Conservation (phyloP, 2,888 invertebrate species). For the Elegia similella region DNA sequence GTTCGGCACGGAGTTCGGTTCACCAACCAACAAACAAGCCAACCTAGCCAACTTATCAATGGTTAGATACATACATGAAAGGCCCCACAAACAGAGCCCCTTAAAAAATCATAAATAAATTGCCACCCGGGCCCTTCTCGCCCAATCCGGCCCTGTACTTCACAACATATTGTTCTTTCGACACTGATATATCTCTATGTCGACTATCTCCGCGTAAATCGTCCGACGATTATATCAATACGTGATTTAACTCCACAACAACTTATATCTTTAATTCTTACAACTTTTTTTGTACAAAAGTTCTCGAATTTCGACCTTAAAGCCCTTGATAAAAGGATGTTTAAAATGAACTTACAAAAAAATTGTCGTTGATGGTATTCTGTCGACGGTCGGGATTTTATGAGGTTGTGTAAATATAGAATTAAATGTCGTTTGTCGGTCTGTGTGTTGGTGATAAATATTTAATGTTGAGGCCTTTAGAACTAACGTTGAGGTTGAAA, state of each 20-base stretch:
- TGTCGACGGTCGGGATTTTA: constrained; percentile 12
- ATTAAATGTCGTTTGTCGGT: constrained; percentile 19
- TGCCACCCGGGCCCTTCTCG: too few relatives aligned
- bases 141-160: too few relatives aligned
- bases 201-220: constrained; percentile 11
- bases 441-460: neutral
- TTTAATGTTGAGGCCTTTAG: neutral
- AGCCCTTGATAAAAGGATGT: neutral
- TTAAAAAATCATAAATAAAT: too few relatives aligned
- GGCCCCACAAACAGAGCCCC: too few relatives aligned
- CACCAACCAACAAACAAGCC: too few relatives aligned
- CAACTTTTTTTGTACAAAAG: constrained; percentile 2
- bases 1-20: too few relatives aligned
- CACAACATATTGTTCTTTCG: constrained; percentile 17
- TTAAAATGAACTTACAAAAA: neutral
- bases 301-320: constrained; percentile 13
- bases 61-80: too few relatives aligned
- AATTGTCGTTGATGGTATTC: constrained; percentile 3
- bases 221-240: constrained; percentile 19
- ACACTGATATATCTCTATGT: constrained; percentile 17
- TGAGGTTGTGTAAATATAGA: constrained; percentile 17
- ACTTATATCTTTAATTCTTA: constrained; percentile 10
- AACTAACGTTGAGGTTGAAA: too few relatives aligned
- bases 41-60: too few relatives aligned
- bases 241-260: constrained; percentile 19